Base-by-base conservation (phyloP, 2,113 vertebrate genomes). In the Trematomus loennbergii region DNA sequence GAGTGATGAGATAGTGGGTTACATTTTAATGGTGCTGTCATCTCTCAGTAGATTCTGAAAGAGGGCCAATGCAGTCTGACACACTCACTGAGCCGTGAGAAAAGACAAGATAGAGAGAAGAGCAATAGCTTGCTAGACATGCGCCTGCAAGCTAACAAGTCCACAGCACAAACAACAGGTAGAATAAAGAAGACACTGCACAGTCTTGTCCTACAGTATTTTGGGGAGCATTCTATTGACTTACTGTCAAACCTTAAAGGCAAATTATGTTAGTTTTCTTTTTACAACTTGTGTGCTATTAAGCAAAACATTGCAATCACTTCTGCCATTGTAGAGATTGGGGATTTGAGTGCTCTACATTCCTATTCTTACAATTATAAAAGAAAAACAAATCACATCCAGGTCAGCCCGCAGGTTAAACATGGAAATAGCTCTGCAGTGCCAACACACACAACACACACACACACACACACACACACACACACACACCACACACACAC, bases 11-110 rank as follows among this genome's bases (percentile, higher is more conserved):
- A 94, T 91, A 89, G 90, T 85, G 90, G 86, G 92, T 95, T 94
- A 94, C 93, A 94, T 87, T 95, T 94, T 94, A 93, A 94, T 95
- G 91, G 88, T 80, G 87, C 93, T 95, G 94, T 92, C 94, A 94
- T 90, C 86, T 91, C 87, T 93, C 77, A 78, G 84, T 92, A 90
- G 87, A 80, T 93, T 78, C 92, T 91, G 84, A 90, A 86, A 87
- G 60, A 86, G 78, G 80, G 78, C 81, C 82, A 81, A 94, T 91
- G 88, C 86, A 87, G 88, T 92, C 90, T 92, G 94, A 95, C 94
- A 90, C 84, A 82, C 81, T 90, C 93, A 84, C 72, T 93, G 92
- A 93, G 91, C 90, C 89, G 69, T 93, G 89, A 90, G 87, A 87
- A 82, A 78, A 91, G 86, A 88, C 93, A 88, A 92, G 91, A 87